Percentiles rank a stretch among this genome's conserved stretches.
These are phyloP conservation scores for Myiagra hebetior DNA, from an alignment of 2,113 vertebrate genomes.

Conservation along the genomic window DNA sequence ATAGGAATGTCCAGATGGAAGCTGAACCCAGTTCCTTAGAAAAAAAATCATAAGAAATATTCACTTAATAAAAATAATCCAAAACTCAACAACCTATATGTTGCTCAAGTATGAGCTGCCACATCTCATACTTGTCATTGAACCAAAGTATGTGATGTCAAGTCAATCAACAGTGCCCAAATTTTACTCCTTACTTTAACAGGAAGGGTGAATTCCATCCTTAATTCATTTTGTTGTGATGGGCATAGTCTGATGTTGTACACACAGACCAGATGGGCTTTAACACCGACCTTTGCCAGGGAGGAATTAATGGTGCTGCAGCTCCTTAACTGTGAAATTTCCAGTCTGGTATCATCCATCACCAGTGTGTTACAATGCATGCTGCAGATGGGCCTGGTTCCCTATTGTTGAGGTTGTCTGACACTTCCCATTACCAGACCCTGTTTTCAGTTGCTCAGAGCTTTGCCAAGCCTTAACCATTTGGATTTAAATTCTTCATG, in stretches of 20 bases:
- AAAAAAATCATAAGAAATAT: neutral
- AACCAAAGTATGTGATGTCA: neutral
- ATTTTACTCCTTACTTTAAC: neutral
- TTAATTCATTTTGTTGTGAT: neutral
- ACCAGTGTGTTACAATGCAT: neutral
- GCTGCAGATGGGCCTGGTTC: neutral
- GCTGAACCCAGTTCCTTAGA: neutral
- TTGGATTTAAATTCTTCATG: constrained; percentile 51
- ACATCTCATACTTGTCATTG: neutral
- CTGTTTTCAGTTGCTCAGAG: constrained; percentile 45
- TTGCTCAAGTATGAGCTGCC: neutral
- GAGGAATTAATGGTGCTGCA: constrained; percentile 14
- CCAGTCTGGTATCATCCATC: constrained; percentile 43
- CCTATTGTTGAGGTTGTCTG: constrained; percentile 35
- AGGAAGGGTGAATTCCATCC: neutral
- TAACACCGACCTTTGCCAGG: neutral
- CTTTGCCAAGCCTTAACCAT: constrained; percentile 39
- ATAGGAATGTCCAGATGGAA: neutral
- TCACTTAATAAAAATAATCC: neutral
- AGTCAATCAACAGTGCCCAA: neutral
- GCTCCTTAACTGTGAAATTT: constrained; percentile 45
- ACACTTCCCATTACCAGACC: constrained; percentile 56
- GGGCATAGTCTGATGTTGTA: neutral
- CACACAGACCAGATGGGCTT: neutral
- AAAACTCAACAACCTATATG: neutral